phyloP scores from a whole-genome alignment of 2,888 invertebrate species.

The Meiosimyza platycephala region DNA sequence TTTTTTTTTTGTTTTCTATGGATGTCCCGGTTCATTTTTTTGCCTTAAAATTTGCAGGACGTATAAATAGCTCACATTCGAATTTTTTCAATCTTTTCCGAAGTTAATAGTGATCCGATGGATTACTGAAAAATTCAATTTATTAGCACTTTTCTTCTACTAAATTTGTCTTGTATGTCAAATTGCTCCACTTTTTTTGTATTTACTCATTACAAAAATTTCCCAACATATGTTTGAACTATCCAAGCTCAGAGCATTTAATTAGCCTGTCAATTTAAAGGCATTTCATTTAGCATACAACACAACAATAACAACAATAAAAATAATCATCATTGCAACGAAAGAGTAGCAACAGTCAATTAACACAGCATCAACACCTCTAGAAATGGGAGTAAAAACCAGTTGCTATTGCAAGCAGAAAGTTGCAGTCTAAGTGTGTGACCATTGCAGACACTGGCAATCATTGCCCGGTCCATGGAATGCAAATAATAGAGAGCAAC shows the following conservation, averaged over 20 bases:
- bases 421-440: not conserved
- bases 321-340: not conserved
- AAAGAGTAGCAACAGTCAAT: conserved; percentile 12
- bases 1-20: no score
- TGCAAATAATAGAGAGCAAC: conserved; percentile 54
- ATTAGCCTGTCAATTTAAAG: conserved; percentile 20
- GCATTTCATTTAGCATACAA: not conserved
- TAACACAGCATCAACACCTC: conserved; percentile 14
- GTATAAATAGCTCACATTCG: no score
- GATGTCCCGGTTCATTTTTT: no score
- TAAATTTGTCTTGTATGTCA: no score
- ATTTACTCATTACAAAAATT: no score
- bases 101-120: no score
- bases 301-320: not conserved
- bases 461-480: conserved; percentile 42
- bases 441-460: not conserved
- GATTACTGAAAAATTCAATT: no score
- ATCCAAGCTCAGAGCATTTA: not conserved
- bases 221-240: no score
- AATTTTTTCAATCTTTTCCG: no score
- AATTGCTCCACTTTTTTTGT: no score
- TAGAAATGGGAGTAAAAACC: conserved; percentile 5
- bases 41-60: no score
- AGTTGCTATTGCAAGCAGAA: not conserved
- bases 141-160: no score